Base-by-base conservation (phyloP, 2,797 vertebrate species). In the Microchirus variegatus region DNA sequence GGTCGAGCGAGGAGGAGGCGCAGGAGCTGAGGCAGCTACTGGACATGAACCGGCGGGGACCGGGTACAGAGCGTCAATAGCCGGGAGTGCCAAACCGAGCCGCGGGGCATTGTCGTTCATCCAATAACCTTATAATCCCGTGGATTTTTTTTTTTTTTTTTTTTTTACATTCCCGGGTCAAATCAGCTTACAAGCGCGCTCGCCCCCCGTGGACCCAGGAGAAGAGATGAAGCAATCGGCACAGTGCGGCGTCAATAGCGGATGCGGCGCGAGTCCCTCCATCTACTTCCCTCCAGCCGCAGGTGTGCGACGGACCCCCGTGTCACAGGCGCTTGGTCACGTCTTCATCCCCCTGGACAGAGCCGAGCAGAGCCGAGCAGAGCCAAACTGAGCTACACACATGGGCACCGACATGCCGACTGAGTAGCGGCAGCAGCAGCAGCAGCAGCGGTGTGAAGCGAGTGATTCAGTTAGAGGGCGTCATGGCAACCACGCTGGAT, bases 121-220 rank as follows among this genome's bases (percentile, higher is more conserved):
- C 79, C 71, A 76, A 70, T 67, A 64, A 75, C 73, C 78, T 73
- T 73, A 59, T 92, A 90, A 92, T 92, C 89, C 90, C 80, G 63
- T 38, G 38, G 65, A 81, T 78, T 64, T 74, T 59, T n/a, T n/a
- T n/a, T n/a, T n/a, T n/a, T n/a, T n/a, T n/a, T n/a, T n/a, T n/a
- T n/a, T n/a, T n/a, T 72, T 89, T 90, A 75, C 90, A 87, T 84
- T 70, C 48, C 73, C 61, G 73, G 73, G 63, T 81, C 82, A 77
- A 83, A 89, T 81, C 84, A 80, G 86, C 72, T 91, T 82, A 89
- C 74, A 69, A 66, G 82, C 77, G 78, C 78, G 81, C 81, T 80
- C n/a, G n/a, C 81, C 85, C 77, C 75, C 77, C 73, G 75, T 50
- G 77, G 71, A 80, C 64, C 64, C 81, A 42, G 62, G 69, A 80